These are phyloP conservation scores for Ectemnius lituratus DNA, from an alignment of 2,888 invertebrate species.

Conservation along the genomic window DNA sequence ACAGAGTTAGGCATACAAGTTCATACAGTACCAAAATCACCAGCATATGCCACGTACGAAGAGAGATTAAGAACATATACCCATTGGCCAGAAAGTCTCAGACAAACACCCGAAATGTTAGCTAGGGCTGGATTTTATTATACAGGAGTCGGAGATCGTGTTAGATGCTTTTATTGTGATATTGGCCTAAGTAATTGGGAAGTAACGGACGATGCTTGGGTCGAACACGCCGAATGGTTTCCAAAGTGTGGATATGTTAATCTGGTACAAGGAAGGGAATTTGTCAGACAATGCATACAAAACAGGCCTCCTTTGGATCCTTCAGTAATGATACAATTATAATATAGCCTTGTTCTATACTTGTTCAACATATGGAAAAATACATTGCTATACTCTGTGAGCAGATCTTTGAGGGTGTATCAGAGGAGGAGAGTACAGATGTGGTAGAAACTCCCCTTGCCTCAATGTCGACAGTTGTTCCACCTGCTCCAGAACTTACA, in stretches of 20 bases:
- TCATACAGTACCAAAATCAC: slow-evolving; percentile 83
- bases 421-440: slow-evolving; percentile 57
- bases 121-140: slow-evolving; percentile 95
- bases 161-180: slow-evolving; percentile 96
- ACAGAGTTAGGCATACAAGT: slow-evolving; percentile 82
- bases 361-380: slow-evolving; percentile 3
- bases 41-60: slow-evolving; percentile 84
- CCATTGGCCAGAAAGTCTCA: slow-evolving; percentile 87
- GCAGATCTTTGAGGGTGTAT: slow-evolving; percentile 62
- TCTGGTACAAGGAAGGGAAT: slow-evolving; percentile 89
- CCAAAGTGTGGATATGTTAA: slow-evolving; percentile 91
- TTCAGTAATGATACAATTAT: slow-evolving; percentile 51
- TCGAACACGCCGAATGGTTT: slow-evolving; percentile 96
- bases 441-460: slow-evolving; percentile 50
- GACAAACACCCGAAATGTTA: slow-evolving; percentile 87
- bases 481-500: slow-evolving; percentile 59
- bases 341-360: neutral
- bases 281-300: slow-evolving; percentile 80
- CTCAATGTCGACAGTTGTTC: slow-evolving; percentile 43
- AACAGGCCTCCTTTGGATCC: slow-evolving; percentile 69
- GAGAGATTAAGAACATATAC: slow-evolving; percentile 84
- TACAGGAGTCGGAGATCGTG: slow-evolving; percentile 85
- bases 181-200: slow-evolving; percentile 96
- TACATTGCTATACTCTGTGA: neutral
- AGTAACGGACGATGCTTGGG: slow-evolving; percentile 93